These are phyloP conservation scores for Caenorhabditis sp. DNA, from an alignment of 2,888 invertebrate species.

Conservation along the genomic window DNA sequence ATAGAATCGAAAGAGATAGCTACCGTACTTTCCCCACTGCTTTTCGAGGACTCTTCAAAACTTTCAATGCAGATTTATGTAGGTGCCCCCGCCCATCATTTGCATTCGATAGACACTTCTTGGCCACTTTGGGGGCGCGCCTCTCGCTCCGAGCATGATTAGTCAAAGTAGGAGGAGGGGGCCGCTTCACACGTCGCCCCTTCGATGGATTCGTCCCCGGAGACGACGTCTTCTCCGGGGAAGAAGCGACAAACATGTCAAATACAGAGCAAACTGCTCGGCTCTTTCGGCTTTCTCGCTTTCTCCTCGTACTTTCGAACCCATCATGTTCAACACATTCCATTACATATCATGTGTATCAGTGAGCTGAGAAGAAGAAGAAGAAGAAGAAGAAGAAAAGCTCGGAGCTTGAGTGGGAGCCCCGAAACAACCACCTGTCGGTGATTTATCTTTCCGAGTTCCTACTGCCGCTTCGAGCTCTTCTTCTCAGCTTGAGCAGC, in stretches of 20 bases:
- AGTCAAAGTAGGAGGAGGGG: conserved; percentile 20
- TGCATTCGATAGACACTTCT: conserved; percentile 38
- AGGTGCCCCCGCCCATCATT: conserved; percentile 38
- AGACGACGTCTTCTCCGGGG: conserved; percentile 30
- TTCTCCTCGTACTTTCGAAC: no score
- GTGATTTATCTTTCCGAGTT: conserved; percentile 50
- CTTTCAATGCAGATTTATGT: conserved; percentile 56
- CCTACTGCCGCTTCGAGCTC: conserved; percentile 1
- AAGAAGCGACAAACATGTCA: conserved; percentile 34
- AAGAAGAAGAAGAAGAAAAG: conserved; percentile 8
- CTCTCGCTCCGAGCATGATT: conserved; percentile 46
- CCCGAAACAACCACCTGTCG: conserved; percentile 34
- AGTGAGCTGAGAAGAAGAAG: background rate
- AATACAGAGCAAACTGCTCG: conserved; percentile 2
- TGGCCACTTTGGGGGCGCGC: conserved; percentile 12
- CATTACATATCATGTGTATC: background rate
- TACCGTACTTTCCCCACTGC: no score
- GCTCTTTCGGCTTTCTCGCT: no score
- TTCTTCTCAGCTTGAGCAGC: background rate
- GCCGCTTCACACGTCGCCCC: conserved; percentile 36
- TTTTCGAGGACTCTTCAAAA: conserved; percentile 16
- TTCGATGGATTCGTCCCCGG: conserved; percentile 42
- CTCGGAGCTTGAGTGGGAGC: background rate
- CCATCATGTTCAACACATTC: no score
- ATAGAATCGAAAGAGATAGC: no score